phyloP scores from a whole-genome alignment of 2,113 vertebrate genomes.

The Sitta europaea region DNA sequence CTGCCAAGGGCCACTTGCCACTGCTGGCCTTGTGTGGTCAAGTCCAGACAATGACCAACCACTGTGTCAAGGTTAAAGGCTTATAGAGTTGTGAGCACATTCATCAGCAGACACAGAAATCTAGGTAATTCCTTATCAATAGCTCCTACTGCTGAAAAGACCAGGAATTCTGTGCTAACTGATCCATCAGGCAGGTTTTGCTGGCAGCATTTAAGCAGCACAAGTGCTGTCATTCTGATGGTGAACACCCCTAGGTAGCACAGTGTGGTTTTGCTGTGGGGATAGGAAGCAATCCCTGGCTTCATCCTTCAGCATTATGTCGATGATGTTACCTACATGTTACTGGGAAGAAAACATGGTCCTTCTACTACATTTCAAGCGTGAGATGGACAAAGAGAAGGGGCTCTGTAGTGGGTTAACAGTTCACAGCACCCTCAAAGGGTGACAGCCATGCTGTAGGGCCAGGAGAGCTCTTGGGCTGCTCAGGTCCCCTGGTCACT shows the following conservation, averaged over 20 bases:
- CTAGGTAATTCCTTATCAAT: not conserved
- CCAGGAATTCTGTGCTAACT: not conserved
- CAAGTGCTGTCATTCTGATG: not conserved
- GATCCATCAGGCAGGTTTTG: not conserved
- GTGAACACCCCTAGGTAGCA: not conserved
- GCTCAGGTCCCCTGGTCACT: not conserved
- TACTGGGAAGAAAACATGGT: not conserved
- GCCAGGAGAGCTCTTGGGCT: not conserved
- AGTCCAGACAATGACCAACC: not conserved
- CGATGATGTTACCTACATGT: accelerated
- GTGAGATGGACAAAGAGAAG: not conserved
- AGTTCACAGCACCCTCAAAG: not conserved
- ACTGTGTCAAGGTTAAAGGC: not conserved
- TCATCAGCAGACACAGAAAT: not conserved
- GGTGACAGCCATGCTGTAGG: not conserved
- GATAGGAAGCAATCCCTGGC: not conserved
- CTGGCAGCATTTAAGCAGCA: not conserved
- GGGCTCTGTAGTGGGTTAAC: not conserved
- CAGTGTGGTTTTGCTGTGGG: not conserved
- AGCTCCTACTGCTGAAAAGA: not conserved
- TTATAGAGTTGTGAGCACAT: not conserved
- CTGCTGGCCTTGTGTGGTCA: not conserved
- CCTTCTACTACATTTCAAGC: not conserved
- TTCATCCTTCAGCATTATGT: not conserved
- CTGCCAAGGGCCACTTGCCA: not conserved